Evolutionary conservation across 2,797 vertebrate genomes (phyloP), one percentile per base, ranked within the genome.

Genomic region (Manis crassicaudata): DNA sequence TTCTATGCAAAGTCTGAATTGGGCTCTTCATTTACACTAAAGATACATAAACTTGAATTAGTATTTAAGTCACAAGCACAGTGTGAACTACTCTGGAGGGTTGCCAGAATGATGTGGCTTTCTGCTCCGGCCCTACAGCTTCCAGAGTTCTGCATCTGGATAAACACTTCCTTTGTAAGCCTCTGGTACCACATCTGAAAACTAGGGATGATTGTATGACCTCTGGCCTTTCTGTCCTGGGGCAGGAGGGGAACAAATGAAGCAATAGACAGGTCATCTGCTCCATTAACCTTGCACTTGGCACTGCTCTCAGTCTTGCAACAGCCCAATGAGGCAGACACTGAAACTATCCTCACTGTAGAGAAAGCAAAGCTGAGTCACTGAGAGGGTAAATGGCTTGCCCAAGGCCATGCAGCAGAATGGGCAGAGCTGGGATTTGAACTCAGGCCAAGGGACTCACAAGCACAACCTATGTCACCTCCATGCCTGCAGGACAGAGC

Each of bases 21-120:
- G 52, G 43, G 40, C 46, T 63, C 32, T 94, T 70, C n/a, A 32
- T 92, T 62, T 67, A 75, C 25, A 62, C 68, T 29, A 84, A 73
- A 90, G 20, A 40, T 46, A 14, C 2, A 54, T 21, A 90, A 83
- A 56, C 3, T 25, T n/a, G 6, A 80, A 46, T 73, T 20, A 58
- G 21, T 40, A 56, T 46, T 88, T 79, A 68, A 93, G 50, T 75
- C 50, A 92, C 79, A 58, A 25, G 35, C 25, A 20, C 17, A 32
- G 32, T 18, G n/a, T 32, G 18, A 81, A 80, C 32, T 56, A 12
- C 6, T 9, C 25, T 25, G 56, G 43, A 63, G 79, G 60, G 77
- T 46, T 13, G 35, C 56, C 52, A n/a, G 35, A 17, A 68, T 23
- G 16, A 17, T 2, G 0, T 3, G 0, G 4, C 86, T 32, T 56